Evolutionary conservation across 2,888 invertebrate species (phyloP).

Genomic region (Xylocampa areola): DNA sequence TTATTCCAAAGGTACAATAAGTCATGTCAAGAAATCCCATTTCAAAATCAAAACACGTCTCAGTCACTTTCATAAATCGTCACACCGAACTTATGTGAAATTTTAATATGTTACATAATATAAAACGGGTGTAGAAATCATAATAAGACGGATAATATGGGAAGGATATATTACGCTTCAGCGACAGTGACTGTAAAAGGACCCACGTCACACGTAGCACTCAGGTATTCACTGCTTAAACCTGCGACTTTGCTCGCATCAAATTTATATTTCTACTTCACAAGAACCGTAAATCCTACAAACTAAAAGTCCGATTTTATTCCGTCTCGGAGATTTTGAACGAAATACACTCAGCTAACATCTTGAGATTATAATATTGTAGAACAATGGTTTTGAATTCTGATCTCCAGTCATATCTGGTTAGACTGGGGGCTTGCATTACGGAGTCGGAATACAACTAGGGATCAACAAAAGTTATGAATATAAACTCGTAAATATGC

Average conservation of each 20-base stretch:
- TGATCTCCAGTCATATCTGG: slow-evolving; percentile 1
- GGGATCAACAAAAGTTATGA: no score
- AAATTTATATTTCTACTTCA: slow-evolving; percentile 22
- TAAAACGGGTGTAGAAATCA: slow-evolving; percentile 56
- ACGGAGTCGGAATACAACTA: no score
- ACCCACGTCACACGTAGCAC: slow-evolving; percentile 61
- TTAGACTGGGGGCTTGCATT: neutral
- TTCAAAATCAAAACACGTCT: slow-evolving; percentile 46
- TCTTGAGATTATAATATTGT: neutral
- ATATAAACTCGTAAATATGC: no score
- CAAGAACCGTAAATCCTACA: slow-evolving; percentile 35
- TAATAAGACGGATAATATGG: slow-evolving; percentile 56
- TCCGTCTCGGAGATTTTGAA: slow-evolving; percentile 7
- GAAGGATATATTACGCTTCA: slow-evolving; percentile 55
- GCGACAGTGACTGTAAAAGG: slow-evolving; percentile 41
- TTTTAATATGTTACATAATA: slow-evolving; percentile 47
- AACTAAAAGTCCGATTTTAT: slow-evolving; percentile 35
- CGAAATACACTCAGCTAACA: slow-evolving; percentile 4
- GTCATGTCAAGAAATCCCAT: slow-evolving; percentile 41
- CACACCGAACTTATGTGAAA: slow-evolving; percentile 41
- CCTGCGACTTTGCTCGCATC: slow-evolving; percentile 17
- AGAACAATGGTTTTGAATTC: slow-evolving; percentile 4
- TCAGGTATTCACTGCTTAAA: slow-evolving; percentile 33
- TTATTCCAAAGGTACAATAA: slow-evolving; percentile 19
- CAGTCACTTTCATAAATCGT: slow-evolving; percentile 46